A percentile compares a stretch with the other conserved stretches of the same genome.
Evolutionary conservation across 1,140 invertebrate genomes (phyloP).

Genomic region (Brachionus calyciflorus): DNA sequence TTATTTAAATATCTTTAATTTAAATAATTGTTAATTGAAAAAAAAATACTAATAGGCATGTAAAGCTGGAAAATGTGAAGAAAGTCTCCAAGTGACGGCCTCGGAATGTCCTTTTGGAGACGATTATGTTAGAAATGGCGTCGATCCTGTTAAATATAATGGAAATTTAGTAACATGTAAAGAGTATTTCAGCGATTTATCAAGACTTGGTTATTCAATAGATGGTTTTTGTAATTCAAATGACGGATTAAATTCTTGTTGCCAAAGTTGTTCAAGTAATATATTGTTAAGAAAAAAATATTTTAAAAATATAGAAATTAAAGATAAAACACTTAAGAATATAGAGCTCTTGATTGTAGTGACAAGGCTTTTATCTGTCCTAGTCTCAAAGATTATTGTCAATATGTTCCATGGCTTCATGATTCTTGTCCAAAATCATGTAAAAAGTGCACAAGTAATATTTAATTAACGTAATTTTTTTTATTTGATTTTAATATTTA

Average conservation of each 20-base stretch:
- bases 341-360: background rate
- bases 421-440: background rate
- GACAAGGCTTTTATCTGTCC: constrained; percentile 3
- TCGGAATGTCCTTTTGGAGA: constrained; percentile 9
- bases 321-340: too few relatives aligned
- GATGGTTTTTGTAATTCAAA: constrained; percentile 12
- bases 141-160: background rate
- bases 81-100: background rate
- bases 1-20: too few relatives aligned
- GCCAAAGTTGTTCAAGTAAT: constrained; percentile 6
- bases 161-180: background rate
- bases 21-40: too few relatives aligned
- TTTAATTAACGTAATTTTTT: background rate
- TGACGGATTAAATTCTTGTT: background rate
- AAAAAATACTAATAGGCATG: background rate
- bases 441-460: background rate
- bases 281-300: too few relatives aligned
- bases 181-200: background rate
- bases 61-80: background rate
- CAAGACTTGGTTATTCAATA: background rate
- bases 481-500: background rate
- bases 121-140: background rate
- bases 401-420: background rate
- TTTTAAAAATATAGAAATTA: background rate
- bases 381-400: background rate